Evolutionary conservation across 2,113 vertebrate genomes (phyloP).

Genomic region (Piliocolobus tephrosceles): DNA sequence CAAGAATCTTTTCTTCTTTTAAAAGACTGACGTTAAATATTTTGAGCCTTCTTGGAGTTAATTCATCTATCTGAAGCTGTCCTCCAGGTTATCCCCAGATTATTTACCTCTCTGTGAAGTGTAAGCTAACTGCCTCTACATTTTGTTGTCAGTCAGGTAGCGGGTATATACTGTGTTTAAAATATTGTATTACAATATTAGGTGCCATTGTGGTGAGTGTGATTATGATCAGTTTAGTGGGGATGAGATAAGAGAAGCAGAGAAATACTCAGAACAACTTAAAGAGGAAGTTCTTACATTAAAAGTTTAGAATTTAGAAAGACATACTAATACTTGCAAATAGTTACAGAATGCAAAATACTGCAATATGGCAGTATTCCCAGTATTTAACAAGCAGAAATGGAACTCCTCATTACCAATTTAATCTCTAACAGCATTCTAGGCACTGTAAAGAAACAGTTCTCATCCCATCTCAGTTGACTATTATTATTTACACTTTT

Average conservation of each 20-base stretch:
- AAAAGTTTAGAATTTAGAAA: constrained; percentile 22
- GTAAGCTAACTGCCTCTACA: not conserved
- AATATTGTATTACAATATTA: not conserved
- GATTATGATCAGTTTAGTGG: not conserved
- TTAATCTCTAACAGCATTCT: not conserved
- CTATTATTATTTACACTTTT: not conserved
- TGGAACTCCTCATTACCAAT: not conserved
- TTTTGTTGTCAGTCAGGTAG: not conserved
- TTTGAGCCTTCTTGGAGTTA: not conserved
- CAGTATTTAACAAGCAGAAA: not conserved
- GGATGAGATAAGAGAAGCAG: not conserved
- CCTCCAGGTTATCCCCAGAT: not conserved
- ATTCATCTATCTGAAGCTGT: not conserved
- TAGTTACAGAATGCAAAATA: constrained; percentile 26
- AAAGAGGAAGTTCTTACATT: not conserved
- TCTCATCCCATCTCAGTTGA: not conserved
- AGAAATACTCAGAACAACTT: constrained; percentile 38
- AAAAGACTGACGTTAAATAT: constrained; percentile 17
- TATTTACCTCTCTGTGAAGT: not conserved
- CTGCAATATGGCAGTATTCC: not conserved
- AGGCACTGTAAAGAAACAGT: not conserved
- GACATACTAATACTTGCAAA: not conserved
- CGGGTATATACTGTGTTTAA: not conserved
- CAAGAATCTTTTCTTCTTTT: not conserved
- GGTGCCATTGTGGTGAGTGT: not conserved